Conservation (phyloP, 2,113 vertebrate genomes). For the Rallus limicola region DNA sequence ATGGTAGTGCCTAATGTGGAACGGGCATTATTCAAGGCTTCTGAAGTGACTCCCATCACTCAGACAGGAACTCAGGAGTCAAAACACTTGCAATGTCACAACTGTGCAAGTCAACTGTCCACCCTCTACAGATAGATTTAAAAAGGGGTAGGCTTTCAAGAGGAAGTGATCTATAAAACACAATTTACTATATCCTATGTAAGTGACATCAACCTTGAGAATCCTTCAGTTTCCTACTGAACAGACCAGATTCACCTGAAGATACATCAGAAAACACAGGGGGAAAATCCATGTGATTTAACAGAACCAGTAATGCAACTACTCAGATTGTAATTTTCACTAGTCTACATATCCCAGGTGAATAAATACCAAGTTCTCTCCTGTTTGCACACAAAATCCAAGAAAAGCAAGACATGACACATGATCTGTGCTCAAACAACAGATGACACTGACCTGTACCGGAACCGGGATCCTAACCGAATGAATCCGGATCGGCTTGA, state of each 20-base stretch:
- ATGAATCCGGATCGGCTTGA: constrained; percentile 89
- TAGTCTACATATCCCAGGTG: neutral
- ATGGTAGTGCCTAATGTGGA: neutral
- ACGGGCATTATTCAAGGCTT: neutral
- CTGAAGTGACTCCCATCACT: neutral
- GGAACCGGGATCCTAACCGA: constrained; percentile 94
- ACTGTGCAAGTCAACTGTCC: neutral
- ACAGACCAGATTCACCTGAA: neutral
- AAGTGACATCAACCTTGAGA: neutral
- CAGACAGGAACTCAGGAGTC: neutral
- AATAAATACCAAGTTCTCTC: neutral
- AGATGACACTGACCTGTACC: constrained; percentile 87
- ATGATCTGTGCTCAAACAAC: fast-evolving
- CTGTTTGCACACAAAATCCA: neutral
- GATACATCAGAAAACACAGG: neutral
- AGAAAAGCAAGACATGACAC: neutral
- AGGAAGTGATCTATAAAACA: neutral
- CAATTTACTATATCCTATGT: neutral
- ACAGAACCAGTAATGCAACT: neutral
- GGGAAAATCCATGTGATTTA: neutral
- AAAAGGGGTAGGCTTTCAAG: neutral
- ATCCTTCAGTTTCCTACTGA: neutral
- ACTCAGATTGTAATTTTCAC: neutral
- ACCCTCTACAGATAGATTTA: neutral
- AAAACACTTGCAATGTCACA: neutral